phyloP scores from a whole-genome alignment of 2,797 vertebrate genomes.

The Astyanax mexicanus region DNA sequence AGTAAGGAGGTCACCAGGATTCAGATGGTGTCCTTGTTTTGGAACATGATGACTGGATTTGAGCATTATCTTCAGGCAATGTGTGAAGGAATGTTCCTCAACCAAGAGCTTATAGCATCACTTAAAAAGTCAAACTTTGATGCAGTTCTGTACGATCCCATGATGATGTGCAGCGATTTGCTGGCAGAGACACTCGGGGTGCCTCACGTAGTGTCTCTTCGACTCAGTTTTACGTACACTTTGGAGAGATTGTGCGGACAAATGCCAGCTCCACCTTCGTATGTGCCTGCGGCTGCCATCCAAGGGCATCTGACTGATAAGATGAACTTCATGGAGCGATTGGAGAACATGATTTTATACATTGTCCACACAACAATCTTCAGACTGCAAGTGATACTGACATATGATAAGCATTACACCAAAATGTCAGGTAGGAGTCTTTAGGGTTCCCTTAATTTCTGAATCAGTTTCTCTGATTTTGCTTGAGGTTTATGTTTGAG shows the following conservation, averaged over 20 bases:
- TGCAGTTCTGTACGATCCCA: conserved; percentile 61
- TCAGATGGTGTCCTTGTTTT: background rate
- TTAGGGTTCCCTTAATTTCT: too few species aligned
- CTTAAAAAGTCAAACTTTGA: conserved; percentile 54
- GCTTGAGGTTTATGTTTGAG: too few species aligned
- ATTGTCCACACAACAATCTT: conserved; percentile 9
- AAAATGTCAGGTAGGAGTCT: conserved; percentile 78
- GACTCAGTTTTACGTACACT: conserved; percentile 74
- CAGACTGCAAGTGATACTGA: background rate
- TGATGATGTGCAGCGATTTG: conserved; percentile 52
- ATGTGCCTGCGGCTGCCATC: conserved; percentile 64
- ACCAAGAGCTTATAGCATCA: conserved; percentile 41
- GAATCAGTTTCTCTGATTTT: too few species aligned
- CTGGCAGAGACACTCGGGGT: conserved; percentile 68
- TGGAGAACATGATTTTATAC: conserved; percentile 77
- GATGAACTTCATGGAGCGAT: conserved; percentile 77
- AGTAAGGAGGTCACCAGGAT: background rate
- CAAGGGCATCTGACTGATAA: conserved; percentile 76
- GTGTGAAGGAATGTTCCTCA: conserved; percentile 54
- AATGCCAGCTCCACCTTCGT: conserved; percentile 78
- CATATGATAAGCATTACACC: conserved; percentile 74
- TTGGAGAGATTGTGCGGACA: conserved; percentile 83
- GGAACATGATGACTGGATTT: conserved; percentile 1
- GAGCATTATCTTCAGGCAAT: background rate
- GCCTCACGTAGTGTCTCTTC: conserved; percentile 76